Percentiles rank a stretch among this genome's conserved stretches.
Conservation (phyloP, 2,113 vertebrate species). For the Indicator maculatus region DNA sequence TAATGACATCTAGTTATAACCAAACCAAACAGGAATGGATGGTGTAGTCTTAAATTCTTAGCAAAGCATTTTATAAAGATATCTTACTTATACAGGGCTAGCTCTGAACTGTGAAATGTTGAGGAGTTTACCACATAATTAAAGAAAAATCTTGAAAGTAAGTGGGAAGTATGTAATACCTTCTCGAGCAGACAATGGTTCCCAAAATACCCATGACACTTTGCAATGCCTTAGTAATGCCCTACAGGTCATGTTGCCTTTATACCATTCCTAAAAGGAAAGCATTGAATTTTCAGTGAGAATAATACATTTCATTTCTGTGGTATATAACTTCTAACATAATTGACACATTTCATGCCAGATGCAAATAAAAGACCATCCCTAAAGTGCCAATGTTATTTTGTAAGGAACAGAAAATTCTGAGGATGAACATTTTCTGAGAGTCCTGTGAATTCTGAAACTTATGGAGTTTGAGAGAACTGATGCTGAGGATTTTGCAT, state of each 20-base stretch:
- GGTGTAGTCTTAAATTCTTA: not conserved
- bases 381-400: not conserved
- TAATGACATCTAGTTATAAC: slow-evolving; percentile 24
- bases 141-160: slow-evolving; percentile 22
- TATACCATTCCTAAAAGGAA: not conserved
- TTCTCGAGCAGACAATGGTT: slow-evolving; percentile 13
- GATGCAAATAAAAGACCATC: not conserved
- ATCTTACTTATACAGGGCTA: not conserved
- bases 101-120: not conserved
- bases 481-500: not conserved
- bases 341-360: not conserved
- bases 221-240: not conserved
- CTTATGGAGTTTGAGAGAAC: not conserved
- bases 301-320: not conserved
- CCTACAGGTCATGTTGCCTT: not conserved
- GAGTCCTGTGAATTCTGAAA: not conserved
- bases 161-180: not conserved
- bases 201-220: slow-evolving; percentile 7
- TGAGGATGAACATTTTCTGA: not conserved
- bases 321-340: not conserved
- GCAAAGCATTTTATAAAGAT: not conserved
- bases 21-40: not conserved
- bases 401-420: not conserved
- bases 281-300: not conserved
- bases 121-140: slow-evolving; percentile 29